Conservation (phyloP, 2,113 vertebrate genomes). For the Halichoeres trimaculatus region DNA sequence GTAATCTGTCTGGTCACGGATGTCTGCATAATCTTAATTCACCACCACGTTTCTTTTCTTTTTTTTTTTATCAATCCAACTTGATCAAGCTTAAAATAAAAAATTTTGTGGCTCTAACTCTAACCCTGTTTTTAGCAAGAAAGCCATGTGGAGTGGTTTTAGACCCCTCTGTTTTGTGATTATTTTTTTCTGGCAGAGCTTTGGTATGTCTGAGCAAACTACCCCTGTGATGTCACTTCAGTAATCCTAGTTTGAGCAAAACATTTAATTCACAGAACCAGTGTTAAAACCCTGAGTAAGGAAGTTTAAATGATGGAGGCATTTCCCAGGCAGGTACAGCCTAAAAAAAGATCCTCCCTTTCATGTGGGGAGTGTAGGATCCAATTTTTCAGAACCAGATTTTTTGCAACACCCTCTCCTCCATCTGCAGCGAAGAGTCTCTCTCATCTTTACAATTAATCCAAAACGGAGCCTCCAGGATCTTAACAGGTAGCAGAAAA, state of each 20-base stretch:
- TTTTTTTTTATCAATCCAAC: too few species aligned
- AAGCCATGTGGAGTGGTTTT: too few species aligned
- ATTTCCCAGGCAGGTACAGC: not conserved
- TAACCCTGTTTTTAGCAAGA: too few species aligned
- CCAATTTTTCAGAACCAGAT: not conserved
- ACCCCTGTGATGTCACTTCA: not conserved
- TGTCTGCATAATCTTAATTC: too few species aligned
- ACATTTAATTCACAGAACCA: not conserved
- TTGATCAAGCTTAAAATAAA: too few species aligned
- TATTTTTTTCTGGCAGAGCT: not conserved
- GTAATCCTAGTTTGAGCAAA: not conserved
- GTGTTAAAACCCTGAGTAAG: not conserved
- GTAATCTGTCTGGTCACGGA: too few species aligned
- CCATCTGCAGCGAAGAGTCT: not conserved
- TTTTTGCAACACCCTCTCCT: not conserved
- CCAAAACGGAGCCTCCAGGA: not conserved
- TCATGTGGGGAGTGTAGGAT: not conserved
- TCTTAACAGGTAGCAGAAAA: not conserved
- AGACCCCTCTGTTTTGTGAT: not conserved
- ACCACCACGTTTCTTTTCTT: too few species aligned
- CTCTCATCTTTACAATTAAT: conserved; percentile 1
- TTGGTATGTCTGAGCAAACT: not conserved
- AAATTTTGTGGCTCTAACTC: too few species aligned
- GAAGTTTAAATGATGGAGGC: not conserved
- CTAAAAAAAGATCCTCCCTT: conserved; percentile 1